A percentile compares a stretch with the other conserved stretches of the same genome.
These are phyloP conservation scores for Crocallis elinguaria DNA, from an alignment of 2,888 invertebrate genomes.

Conservation along the genomic window DNA sequence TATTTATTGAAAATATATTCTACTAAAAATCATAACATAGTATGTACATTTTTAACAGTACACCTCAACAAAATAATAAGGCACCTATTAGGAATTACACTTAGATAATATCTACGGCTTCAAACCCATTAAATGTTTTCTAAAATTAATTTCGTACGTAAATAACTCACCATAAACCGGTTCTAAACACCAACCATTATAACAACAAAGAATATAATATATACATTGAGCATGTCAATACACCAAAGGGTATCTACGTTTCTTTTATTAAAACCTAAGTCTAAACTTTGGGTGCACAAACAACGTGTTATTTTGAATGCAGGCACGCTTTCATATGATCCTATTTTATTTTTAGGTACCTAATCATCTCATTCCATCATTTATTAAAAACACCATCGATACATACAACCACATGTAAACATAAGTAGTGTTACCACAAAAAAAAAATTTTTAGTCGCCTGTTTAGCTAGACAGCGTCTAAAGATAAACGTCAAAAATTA, in stretches of 20 bases:
- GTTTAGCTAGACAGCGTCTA: too few species aligned
- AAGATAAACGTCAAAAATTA: too few species aligned
- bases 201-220: constrained; percentile 52
- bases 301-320: not conserved
- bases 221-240: constrained; percentile 73
- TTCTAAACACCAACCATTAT: constrained; percentile 54
- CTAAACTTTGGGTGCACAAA: not conserved
- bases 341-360: too few species aligned
- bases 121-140: constrained; percentile 48
- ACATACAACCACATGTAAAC: too few species aligned
- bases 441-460: too few species aligned
- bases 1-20: constrained; percentile 80
- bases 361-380: too few species aligned
- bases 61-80: constrained; percentile 76
- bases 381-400: too few species aligned
- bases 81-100: constrained; percentile 63
- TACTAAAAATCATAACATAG: constrained; percentile 78
- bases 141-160: constrained; percentile 52
- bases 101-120: constrained; percentile 40
- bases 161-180: constrained; percentile 65
- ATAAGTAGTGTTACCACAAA: too few species aligned
- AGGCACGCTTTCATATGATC: too few species aligned
- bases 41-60: constrained; percentile 81
- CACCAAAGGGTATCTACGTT: constrained; percentile 8
- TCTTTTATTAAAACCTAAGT: not conserved